Evolutionary conservation across 2,888 invertebrate genomes (phyloP).

Genomic region (Diarsia brunnea): DNA sequence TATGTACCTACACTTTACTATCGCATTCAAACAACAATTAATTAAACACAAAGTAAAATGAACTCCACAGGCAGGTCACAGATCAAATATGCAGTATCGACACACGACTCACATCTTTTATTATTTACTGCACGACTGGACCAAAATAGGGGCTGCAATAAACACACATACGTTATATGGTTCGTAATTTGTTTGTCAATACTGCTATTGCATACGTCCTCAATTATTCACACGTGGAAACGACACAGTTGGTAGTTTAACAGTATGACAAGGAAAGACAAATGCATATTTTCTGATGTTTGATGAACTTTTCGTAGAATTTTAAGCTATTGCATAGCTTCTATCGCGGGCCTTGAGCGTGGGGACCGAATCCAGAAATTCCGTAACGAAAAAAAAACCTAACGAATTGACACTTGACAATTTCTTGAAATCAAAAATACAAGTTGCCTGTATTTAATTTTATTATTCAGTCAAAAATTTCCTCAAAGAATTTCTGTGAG

Average conservation of each 20-base stretch:
- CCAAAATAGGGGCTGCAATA: slow-evolving; percentile 9
- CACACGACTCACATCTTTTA: slow-evolving; percentile 10
- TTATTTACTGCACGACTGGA: slow-evolving; percentile 26
- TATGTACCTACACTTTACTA: not conserved
- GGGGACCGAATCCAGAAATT: no score
- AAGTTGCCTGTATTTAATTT: no score
- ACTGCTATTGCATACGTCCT: slow-evolving; percentile 18
- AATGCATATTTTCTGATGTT: not conserved
- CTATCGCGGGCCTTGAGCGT: no score
- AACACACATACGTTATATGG: slow-evolving; percentile 8
- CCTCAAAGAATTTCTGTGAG: no score
- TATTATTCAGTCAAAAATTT: no score
- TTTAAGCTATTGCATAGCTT: no score
- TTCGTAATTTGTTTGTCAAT: slow-evolving; percentile 36
- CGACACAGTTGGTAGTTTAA: not conserved
- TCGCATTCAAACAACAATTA: not conserved
- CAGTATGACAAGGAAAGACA: slow-evolving; percentile 1
- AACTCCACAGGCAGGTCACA: slow-evolving; percentile 8
- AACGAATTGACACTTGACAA: no score
- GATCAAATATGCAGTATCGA: slow-evolving; percentile 35
- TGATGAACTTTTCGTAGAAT: no score
- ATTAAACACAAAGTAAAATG: slow-evolving; percentile 9
- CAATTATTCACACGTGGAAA: slow-evolving; percentile 25
- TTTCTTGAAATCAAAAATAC: no score
- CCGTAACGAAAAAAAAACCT: no score